These are phyloP conservation scores for Nomia melanderi DNA, from an alignment of 1,140 invertebrate species.

Conservation along the genomic window DNA sequence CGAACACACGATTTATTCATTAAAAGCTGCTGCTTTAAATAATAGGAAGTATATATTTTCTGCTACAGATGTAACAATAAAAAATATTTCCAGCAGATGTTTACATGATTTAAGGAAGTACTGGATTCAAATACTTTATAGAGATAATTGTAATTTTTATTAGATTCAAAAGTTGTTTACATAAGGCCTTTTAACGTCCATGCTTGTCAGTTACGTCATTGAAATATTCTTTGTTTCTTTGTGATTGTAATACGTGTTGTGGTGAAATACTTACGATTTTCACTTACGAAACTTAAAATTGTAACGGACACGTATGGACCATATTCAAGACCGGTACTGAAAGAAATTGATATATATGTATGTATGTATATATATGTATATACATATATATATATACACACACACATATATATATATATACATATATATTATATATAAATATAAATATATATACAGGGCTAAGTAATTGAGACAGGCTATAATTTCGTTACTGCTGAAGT, in stretches of 20 bases:
- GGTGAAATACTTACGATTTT: conserved; percentile 7
- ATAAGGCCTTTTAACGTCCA: conserved; percentile 54
- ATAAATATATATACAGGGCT: no score
- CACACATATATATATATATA: background rate
- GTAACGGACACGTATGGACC: conserved; percentile 49
- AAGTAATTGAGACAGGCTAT: no score
- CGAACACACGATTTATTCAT: background rate
- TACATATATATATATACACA: background rate
- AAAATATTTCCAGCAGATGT: conserved; percentile 15
- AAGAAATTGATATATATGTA: conserved; percentile 54
- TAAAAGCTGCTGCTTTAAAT: conserved; percentile 13
- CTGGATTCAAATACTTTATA: conserved; percentile 45
- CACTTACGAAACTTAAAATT: conserved; percentile 22
- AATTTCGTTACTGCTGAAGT: no score
- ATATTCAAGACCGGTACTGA: conserved; percentile 37
- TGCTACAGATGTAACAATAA: background rate
- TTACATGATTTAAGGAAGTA: conserved; percentile 34
- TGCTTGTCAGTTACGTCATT: conserved; percentile 48
- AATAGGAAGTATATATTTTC: conserved; percentile 29
- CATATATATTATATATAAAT: background rate
- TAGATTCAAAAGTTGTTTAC: conserved; percentile 45
- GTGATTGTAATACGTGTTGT: no score
- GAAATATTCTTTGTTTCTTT: background rate
- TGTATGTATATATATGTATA: background rate
- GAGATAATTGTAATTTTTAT: conserved; percentile 43